These are phyloP conservation scores for Dolichotis patagonum DNA, from an alignment of 2,113 vertebrate genomes.

Conservation along the genomic window DNA sequence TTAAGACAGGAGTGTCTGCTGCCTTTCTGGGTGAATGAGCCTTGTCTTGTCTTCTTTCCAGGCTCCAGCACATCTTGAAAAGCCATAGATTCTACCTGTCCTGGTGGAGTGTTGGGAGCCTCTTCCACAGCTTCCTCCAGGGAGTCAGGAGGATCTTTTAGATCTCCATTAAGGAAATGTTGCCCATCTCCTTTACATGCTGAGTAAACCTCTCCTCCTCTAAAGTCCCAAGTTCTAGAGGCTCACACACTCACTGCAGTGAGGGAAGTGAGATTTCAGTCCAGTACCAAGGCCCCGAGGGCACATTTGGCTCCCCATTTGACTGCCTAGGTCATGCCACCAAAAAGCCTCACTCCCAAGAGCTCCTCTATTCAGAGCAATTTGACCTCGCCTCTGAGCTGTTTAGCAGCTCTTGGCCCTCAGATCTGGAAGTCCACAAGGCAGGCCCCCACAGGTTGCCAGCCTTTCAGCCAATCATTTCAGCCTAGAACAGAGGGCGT, in stretches of 20 bases:
- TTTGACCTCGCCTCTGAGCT: conserved; percentile 72
- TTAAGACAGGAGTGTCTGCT: conserved; percentile 91
- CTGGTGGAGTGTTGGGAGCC: neutral
- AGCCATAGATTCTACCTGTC: conserved; percentile 69
- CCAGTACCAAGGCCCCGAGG: conserved; percentile 88
- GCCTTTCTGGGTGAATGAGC: conserved; percentile 74
- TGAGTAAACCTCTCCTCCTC: conserved; percentile 87
- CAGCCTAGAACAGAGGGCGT: conserved; percentile 89
- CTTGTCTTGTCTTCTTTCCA: no score
- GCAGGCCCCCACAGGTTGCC: conserved; percentile 82
- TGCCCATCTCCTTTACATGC: conserved; percentile 82
- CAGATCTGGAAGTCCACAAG: conserved; percentile 50
- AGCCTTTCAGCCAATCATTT: conserved; percentile 32
- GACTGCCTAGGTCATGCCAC: conserved; percentile 84
- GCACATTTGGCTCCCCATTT: conserved; percentile 84
- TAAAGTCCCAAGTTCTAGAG: conserved; percentile 87
- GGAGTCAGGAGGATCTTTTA: conserved; percentile 86
- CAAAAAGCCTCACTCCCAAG: conserved; percentile 86
- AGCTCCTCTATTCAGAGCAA: conserved; percentile 84
- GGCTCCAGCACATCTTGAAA: neutral
- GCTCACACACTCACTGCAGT: conserved; percentile 86
- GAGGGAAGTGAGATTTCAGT: conserved; percentile 90
- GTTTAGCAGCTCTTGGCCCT: conserved; percentile 63
- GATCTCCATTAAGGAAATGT: conserved; percentile 91
- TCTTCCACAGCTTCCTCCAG: conserved; percentile 26